Conservation (phyloP, 2,888 invertebrate species). For the Tryphoninae sp. region DNA sequence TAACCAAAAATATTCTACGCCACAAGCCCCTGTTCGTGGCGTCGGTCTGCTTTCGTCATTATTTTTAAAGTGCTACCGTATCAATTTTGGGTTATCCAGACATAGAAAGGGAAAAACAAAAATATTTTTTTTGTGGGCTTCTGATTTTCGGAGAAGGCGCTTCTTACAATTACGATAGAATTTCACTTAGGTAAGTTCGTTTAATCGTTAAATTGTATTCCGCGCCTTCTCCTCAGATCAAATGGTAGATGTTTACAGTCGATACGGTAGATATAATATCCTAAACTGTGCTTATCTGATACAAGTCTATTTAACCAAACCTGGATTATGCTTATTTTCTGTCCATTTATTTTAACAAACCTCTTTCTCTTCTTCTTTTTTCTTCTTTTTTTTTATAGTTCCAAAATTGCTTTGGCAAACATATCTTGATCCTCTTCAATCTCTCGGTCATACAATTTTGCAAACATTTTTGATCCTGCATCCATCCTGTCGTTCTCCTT, state of each 20-base stretch:
- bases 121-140: background rate
- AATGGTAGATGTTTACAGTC: background rate
- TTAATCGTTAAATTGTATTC: conserved; percentile 43
- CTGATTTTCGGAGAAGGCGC: conserved; percentile 59
- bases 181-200: too few species aligned
- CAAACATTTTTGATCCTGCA: conserved; percentile 34
- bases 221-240: conserved; percentile 61
- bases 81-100: too few species aligned
- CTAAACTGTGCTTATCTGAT: too few species aligned
- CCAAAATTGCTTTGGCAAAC: too few species aligned
- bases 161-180: conserved; percentile 43
- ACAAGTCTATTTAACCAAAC: too few species aligned
- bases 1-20: too few species aligned
- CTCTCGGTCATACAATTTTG: conserved; percentile 46
- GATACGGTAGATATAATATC: too few species aligned
- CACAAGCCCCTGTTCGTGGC: background rate
- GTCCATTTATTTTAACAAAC: too few species aligned
- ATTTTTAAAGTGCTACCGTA: too few species aligned
- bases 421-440: background rate
- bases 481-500: conserved; percentile 30
- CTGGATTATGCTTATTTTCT: too few species aligned
- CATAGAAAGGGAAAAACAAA: too few species aligned
- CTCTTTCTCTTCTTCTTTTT: background rate
- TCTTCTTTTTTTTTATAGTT: too few species aligned
- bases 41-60: background rate